Base-by-base conservation (phyloP, 2,113 vertebrate genomes). In the Scalopus aquaticus region DNA sequence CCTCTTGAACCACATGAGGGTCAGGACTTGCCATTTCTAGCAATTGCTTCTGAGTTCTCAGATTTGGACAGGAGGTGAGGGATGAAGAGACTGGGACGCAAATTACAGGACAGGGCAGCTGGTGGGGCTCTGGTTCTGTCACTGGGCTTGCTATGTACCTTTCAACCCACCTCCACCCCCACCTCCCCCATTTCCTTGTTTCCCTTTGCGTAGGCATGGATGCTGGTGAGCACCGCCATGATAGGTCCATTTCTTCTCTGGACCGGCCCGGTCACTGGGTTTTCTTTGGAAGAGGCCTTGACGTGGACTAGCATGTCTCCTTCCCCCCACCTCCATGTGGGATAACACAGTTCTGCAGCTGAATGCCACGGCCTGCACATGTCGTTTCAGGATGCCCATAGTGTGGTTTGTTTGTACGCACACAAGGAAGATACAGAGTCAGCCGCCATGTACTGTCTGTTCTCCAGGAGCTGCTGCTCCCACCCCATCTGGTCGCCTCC, bases 401-500 rank as follows among this genome's bases (percentile, higher is more conserved):
- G 12, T 6, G 80, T 9, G 11, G 1, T 3, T 28, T 1, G 3
- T 2, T 4, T 13, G 46, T 0, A 2, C 9, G 39, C 2, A 44
- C 12, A 19, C 44, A 72, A 89, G 64, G 72, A 95, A 20, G 62
- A 97, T 86, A 67, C 60, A 17, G 56, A 94, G 39, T 28, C 93
- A 49, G 87, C 32, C 16, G 30, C 28, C 35, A 12, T 0, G 20
- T 58, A 67, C 76, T 80, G 51, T 96, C 94, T 94, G 91, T 90
- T 94, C 12, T 69, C 54, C 0, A 28, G 96, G 96, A 92, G 95
- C 96, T 51, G 28, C 39, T 49, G 93, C 85, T 90, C 94, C 84
- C 80, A 64, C 6, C 91, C 84, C 64, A 67, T 85, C 94, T 91
- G 89, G 86, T 80, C 5, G 81, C 94, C 95, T 98, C 83, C 65